These are phyloP conservation scores for Triplophysa dalaica DNA, from an alignment of 2,113 vertebrate species.

Conservation along the genomic window DNA sequence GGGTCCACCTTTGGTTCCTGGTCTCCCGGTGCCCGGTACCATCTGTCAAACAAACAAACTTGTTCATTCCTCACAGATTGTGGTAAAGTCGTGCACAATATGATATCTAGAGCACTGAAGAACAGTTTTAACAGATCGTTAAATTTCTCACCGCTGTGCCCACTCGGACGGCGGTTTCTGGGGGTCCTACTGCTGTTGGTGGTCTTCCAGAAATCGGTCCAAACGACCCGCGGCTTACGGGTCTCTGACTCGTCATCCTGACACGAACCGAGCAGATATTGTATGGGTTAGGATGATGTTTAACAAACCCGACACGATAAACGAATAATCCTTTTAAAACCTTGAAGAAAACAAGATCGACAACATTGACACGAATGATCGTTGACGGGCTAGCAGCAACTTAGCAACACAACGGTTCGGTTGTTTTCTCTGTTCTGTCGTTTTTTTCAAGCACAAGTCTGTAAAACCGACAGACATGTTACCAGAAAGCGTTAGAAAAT, in stretches of 20 bases:
- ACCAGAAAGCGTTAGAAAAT: neutral
- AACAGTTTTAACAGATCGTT: too few species aligned
- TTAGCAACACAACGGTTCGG: neutral
- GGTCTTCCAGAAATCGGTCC: conserved; percentile 72
- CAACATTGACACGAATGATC: too few species aligned
- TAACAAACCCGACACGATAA: neutral
- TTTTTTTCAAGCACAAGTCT: neutral
- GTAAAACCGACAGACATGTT: neutral
- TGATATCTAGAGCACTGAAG: neutral
- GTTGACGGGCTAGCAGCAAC: neutral
- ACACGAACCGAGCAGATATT: neutral
- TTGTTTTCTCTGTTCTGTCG: neutral
- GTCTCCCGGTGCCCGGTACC: conserved; percentile 82
- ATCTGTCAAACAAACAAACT: conserved; percentile 68
- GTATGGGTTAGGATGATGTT: neutral
- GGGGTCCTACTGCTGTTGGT: conserved; percentile 75
- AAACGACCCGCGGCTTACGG: conserved; percentile 77
- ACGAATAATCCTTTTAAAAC: neutral
- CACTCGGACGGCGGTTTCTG: conserved; percentile 76
- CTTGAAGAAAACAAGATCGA: too few species aligned
- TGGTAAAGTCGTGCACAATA: neutral
- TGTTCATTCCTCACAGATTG: neutral
- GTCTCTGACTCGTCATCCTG: conserved; percentile 83
- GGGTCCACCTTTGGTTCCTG: conserved; percentile 75
- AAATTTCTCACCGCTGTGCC: conserved; percentile 76